Evolutionary conservation across 2,113 vertebrate genomes (phyloP).

Genomic region (Crotalus viridis): DNA sequence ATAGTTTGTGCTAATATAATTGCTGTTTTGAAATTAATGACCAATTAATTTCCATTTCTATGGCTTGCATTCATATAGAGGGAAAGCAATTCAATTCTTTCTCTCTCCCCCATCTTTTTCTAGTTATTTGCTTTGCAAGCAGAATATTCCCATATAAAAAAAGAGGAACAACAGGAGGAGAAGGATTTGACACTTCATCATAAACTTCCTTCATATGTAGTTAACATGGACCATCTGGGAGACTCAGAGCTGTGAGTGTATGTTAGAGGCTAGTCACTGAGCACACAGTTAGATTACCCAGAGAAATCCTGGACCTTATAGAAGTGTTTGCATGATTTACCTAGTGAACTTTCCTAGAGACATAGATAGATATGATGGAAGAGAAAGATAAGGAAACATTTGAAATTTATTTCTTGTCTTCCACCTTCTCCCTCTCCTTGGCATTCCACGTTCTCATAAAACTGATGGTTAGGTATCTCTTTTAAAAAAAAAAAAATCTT

Average conservation of each 20-base stretch:
- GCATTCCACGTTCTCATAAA: neutral
- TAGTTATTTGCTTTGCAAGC: constrained; percentile 92
- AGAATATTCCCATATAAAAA: constrained; percentile 76
- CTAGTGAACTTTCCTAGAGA: neutral
- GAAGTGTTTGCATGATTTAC: neutral
- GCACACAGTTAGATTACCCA: neutral
- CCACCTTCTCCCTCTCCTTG: too few species aligned
- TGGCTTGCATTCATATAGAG: neutral
- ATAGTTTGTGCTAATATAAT: neutral
- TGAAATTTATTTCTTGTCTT: neutral
- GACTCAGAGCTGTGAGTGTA: constrained; percentile 95
- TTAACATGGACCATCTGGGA: constrained; percentile 94
- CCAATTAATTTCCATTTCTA: neutral
- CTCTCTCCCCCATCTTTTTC: neutral
- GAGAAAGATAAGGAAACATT: neutral
- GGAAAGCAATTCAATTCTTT: constrained; percentile 21
- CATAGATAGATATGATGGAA: neutral
- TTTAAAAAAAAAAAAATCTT: neutral
- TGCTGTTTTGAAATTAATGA: neutral
- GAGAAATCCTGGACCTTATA: neutral
- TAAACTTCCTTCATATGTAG: constrained; percentile 88
- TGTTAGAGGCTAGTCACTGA: neutral
- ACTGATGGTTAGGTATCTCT: neutral
- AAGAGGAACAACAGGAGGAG: constrained; percentile 69
- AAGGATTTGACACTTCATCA: constrained; percentile 79